Conservation (phyloP, 2,888 invertebrate species). For the Lasioglossum morio region DNA sequence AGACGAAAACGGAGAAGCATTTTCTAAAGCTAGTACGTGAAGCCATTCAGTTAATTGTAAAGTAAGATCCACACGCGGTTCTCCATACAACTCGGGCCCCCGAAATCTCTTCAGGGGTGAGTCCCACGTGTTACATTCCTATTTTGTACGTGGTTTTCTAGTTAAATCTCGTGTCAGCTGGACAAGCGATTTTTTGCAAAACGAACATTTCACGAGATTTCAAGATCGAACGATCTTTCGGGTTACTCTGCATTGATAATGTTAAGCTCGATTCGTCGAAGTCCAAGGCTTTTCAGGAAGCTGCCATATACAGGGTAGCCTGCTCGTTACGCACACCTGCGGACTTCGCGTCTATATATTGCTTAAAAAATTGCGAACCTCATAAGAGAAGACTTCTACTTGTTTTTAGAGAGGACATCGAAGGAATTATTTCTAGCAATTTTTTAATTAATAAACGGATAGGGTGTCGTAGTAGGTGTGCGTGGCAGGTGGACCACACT, state of each 20-base stretch:
- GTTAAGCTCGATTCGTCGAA: slow-evolving; percentile 39
- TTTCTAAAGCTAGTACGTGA: slow-evolving; percentile 71
- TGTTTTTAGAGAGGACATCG: background rate
- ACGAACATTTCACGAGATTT: slow-evolving; percentile 5
- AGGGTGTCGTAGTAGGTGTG: background rate
- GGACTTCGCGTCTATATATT: background rate
- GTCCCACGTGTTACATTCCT: slow-evolving; percentile 72
- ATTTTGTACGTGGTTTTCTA: slow-evolving; percentile 76
- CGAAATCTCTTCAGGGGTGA: slow-evolving; percentile 18
- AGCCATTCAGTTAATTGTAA: slow-evolving; percentile 59
- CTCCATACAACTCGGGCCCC: slow-evolving; percentile 14
- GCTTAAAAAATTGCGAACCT: background rate
- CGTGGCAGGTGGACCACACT: background rate
- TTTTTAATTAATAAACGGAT: background rate
- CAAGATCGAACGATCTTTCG: slow-evolving; percentile 15
- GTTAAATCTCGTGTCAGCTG: slow-evolving; percentile 52
- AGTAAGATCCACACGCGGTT: slow-evolving; percentile 43
- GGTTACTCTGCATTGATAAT: slow-evolving; percentile 46
- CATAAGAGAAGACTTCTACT: background rate
- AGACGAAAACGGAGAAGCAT: slow-evolving; percentile 62
- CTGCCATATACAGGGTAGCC: background rate
- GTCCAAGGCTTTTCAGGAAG: slow-evolving; percentile 1
- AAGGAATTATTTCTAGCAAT: background rate
- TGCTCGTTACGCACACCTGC: background rate
- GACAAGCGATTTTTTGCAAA: slow-evolving; percentile 20